phyloP scores from a whole-genome alignment of 2,888 invertebrate genomes.

The Meandrusa payeni region DNA sequence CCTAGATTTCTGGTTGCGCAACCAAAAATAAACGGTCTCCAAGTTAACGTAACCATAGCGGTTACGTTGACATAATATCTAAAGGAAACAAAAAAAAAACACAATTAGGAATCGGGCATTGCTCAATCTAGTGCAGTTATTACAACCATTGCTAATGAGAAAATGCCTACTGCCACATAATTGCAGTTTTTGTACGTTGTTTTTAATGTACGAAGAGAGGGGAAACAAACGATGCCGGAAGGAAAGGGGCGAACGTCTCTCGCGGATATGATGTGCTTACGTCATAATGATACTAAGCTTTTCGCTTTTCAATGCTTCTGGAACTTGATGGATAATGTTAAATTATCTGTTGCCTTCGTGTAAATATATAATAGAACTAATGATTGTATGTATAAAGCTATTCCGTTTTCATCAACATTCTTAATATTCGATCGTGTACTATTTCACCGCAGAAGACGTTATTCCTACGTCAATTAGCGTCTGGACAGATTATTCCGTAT shows the following conservation, averaged over 20 bases:
- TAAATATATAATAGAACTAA: no score
- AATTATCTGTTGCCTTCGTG: no score
- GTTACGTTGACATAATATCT: slow-evolving; percentile 19
- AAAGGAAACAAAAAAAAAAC: slow-evolving; percentile 14
- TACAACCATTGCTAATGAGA: slow-evolving; percentile 15
- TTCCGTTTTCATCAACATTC: no score
- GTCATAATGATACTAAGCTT: slow-evolving; percentile 6
- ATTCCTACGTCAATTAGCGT: no score
- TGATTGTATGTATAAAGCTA: no score
- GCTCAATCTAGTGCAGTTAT: slow-evolving; percentile 3
- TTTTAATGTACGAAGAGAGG: not conserved
- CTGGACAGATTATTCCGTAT: no score
- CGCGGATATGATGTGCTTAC: not conserved
- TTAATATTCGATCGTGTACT: no score
- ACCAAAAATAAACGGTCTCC: slow-evolving; percentile 41
- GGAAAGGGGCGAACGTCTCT: slow-evolving; percentile 15
- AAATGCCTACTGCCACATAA: slow-evolving; percentile 5
- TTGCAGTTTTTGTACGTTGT: not conserved
- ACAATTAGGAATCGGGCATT: slow-evolving; percentile 2
- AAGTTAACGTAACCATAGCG: slow-evolving; percentile 29
- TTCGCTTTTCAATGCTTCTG: slow-evolving; percentile 2
- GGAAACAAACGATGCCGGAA: slow-evolving; percentile 3
- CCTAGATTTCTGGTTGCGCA: slow-evolving; percentile 56
- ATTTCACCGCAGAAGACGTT: no score
- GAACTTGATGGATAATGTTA: no score